These are phyloP conservation scores for Camelus bactrianus DNA, from an alignment of 2,113 vertebrate genomes.

Conservation along the genomic window DNA sequence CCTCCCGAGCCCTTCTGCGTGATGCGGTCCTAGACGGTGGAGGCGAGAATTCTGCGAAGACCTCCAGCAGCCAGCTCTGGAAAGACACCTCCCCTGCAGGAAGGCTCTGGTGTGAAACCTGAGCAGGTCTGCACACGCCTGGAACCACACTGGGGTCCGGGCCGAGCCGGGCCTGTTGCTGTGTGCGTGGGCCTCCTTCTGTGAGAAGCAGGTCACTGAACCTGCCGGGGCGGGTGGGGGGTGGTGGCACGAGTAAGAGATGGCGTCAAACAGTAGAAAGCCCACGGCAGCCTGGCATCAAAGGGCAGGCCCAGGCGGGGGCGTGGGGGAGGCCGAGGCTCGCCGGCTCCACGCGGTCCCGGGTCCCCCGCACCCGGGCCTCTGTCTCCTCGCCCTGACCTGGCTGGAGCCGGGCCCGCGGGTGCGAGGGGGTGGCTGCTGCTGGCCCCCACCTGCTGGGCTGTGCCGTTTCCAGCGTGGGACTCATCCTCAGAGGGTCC, in stretches of 20 bases:
- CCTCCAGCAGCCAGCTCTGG: accelerated
- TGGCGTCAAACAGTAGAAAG: background rate
- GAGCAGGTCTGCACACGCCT: accelerated
- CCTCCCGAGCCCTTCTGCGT: accelerated
- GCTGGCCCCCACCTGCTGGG: background rate
- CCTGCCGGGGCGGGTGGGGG: background rate
- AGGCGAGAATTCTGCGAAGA: background rate
- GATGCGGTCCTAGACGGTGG: accelerated
- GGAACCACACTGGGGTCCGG: background rate
- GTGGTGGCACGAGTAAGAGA: no score
- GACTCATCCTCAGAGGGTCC: background rate
- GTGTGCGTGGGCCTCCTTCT: background rate
- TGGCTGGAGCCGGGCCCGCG: background rate
- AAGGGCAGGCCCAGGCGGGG: background rate
- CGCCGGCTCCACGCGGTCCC: background rate
- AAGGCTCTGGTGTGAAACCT: accelerated
- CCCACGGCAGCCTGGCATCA: background rate
- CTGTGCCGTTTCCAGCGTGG: accelerated
- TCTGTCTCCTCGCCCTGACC: background rate
- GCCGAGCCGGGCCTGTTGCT: accelerated
- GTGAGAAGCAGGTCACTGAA: accelerated
- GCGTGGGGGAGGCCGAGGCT: background rate
- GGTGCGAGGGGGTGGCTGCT: background rate
- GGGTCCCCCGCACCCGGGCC: background rate
- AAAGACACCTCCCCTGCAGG: background rate